Evolutionary conservation across 2,888 invertebrate species (phyloP).

Genomic region (Leuctra nigra): DNA sequence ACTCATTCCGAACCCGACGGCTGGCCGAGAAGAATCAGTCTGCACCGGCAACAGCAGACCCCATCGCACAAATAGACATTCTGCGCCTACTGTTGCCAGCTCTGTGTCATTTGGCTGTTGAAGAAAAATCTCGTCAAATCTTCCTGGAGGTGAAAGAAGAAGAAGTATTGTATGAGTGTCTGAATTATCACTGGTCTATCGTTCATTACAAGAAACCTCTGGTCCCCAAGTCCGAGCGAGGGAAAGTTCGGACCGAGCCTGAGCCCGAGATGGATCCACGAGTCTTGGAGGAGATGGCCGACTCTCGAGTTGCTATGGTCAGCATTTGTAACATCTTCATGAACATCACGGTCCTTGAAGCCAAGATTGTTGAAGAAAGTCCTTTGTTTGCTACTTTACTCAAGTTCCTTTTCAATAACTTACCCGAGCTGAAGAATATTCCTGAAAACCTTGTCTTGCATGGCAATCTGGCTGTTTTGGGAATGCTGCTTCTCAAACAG

Average conservation of each 20-base stretch:
- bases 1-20: slow-evolving; percentile 60
- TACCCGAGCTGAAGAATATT: slow-evolving; percentile 75
- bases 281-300: slow-evolving; percentile 73
- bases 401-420: slow-evolving; percentile 77
- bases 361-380: slow-evolving; percentile 73
- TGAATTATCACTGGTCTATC: slow-evolving; percentile 80
- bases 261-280: slow-evolving; percentile 68
- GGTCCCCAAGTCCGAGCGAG: slow-evolving; percentile 71
- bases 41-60: slow-evolving; percentile 38
- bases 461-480: slow-evolving; percentile 77
- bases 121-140: slow-evolving; percentile 78
- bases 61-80: slow-evolving; percentile 60
- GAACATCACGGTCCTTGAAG: slow-evolving; percentile 85
- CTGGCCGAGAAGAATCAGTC: slow-evolving; percentile 57
- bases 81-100: slow-evolving; percentile 80
- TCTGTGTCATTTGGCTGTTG: slow-evolving; percentile 84
- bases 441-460: slow-evolving; percentile 79
- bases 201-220: slow-evolving; percentile 78
- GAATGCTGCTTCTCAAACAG: slow-evolving; percentile 74
- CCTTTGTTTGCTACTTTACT: slow-evolving; percentile 69
- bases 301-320: slow-evolving; percentile 76
- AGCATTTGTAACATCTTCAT: slow-evolving; percentile 87
- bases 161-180: slow-evolving; percentile 68
- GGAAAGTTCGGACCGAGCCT: slow-evolving; percentile 67
- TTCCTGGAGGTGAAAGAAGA: slow-evolving; percentile 72